Conservation (phyloP, 2,888 invertebrate species). For the Ctena decussata region DNA sequence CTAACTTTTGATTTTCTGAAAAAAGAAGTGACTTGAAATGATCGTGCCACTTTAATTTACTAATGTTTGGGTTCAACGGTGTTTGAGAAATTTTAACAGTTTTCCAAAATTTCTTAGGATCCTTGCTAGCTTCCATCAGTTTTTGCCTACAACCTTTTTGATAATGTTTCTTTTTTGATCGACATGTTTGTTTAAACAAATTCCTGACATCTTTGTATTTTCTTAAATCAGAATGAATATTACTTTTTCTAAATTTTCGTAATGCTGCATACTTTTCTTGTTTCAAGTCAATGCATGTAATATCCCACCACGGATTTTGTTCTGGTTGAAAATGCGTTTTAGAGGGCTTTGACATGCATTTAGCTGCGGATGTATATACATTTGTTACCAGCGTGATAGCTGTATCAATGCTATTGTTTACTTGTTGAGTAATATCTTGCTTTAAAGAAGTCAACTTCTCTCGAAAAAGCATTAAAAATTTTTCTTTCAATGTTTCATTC, state of each 20-base stretch:
- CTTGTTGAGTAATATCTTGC: neutral
- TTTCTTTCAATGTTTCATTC: neutral
- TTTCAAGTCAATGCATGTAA: conserved; percentile 4
- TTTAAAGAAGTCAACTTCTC: neutral
- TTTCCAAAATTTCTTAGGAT: no score
- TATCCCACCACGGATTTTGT: conserved; percentile 2
- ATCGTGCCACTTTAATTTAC: no score
- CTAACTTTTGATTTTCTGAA: no score
- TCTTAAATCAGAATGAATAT: neutral
- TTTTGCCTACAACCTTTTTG: no score
- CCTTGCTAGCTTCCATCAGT: no score
- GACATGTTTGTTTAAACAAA: conserved; percentile 19
- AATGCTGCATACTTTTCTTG: neutral
- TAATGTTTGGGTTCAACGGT: no score
- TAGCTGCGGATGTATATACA: neutral
- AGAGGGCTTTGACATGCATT: neutral
- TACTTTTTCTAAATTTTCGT: neutral
- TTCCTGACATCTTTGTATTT: conserved; percentile 6
- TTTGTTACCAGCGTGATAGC: neutral
- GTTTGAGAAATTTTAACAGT: no score
- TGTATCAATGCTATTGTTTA: neutral
- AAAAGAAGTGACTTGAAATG: no score
- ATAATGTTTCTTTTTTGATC: no score
- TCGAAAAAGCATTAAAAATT: neutral
- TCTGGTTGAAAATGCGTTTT: neutral